phyloP scores from a whole-genome alignment of 1,140 invertebrate genomes.

The Sesamia nonagrioides region DNA sequence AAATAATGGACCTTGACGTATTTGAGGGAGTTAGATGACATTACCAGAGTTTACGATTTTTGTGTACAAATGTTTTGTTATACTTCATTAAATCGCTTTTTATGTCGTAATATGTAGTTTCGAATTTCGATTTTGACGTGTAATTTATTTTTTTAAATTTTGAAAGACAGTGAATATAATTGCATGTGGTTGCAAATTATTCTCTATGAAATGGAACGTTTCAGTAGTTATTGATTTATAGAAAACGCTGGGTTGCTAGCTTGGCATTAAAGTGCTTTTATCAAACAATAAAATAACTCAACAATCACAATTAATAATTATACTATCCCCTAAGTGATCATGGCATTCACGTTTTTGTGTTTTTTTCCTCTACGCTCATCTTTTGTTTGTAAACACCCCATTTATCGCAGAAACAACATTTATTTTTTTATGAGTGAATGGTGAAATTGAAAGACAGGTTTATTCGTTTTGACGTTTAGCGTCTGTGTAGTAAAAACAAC shows the following conservation, averaged over 20 bases:
- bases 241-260: background rate
- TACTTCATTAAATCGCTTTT: background rate
- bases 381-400: background rate
- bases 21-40: background rate
- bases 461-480: background rate
- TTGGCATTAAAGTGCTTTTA: too few relatives aligned
- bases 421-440: background rate
- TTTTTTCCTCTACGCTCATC: background rate
- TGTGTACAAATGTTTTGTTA: background rate
- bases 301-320: too few relatives aligned
- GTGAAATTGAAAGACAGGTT: background rate
- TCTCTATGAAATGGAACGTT: background rate
- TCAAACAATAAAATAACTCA: too few relatives aligned
- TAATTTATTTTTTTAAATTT: background rate
- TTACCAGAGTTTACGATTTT: constrained; percentile 1
- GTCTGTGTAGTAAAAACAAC: background rate
- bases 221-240: background rate
- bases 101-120: background rate
- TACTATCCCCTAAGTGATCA: too few relatives aligned
- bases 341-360: background rate
- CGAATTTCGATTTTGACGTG: background rate
- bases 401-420: background rate
- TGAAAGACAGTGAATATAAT: background rate
- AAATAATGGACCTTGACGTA: constrained; percentile 13
- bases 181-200: background rate